Base-by-base conservation (phyloP, 2,113 vertebrate species). In the Gobius niger region DNA sequence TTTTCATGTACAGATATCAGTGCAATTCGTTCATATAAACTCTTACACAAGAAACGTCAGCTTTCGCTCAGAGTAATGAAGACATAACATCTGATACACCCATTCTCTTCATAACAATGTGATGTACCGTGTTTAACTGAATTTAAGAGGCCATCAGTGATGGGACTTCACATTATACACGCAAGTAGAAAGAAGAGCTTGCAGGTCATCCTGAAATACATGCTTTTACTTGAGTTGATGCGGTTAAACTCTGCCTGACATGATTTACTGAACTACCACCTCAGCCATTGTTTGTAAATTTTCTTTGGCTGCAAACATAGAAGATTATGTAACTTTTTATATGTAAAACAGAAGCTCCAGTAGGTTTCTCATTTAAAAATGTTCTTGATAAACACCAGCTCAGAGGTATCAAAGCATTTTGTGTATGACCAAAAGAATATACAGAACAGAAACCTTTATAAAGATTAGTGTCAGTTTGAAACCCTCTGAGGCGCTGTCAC, bases 1-100 rank as follows among this genome's bases (percentile, higher is more conserved):
- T 94, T 84, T 89, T 80, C 78, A 89, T 95, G 93, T 95, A 95
- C 91, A 95, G 92, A 93, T 92, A 95, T 98, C 96, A 98, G 96
- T 98, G 96, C 96, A 98, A 96, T 94, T 95, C 53, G 91, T 95
- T 95, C 93, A 92, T 91, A 90, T 82, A 57, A 84, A 78, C 83
- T 89, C 91, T 92, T 90, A 86, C 77, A 81, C 63, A 57, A 68
- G 82, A 81, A 83, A 68, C 81, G 71, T 18, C 62, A 85, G 72
- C 77, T 70, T 84, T 69, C 67, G 75, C 67, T 87, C 72, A 60
- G 65, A 81, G 65, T 66, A 62, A 68, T 41, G 40, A 63, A 72
- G 75, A 67, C 49, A 56, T 67, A 65, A 44, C 50, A 59, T 75
- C 51, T 15, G 41, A 62, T 57, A 73, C 80, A 77, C 54, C 69